Percentiles rank a stretch among this genome's conserved stretches.
phyloP scores from a whole-genome alignment of 2,888 invertebrate species.

The Eupithecia insigniata region DNA sequence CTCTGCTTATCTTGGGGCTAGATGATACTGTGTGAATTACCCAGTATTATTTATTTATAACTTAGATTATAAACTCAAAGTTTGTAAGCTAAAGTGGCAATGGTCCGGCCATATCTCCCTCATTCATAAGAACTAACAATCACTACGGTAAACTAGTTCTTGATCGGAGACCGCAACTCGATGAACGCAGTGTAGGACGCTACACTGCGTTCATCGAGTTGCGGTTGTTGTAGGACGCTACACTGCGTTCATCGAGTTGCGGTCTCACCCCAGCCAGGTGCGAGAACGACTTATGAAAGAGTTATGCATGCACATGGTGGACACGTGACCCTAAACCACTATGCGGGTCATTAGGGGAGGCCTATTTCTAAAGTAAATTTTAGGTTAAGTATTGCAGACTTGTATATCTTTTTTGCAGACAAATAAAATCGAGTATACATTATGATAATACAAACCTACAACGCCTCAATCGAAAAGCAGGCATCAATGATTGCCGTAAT shows the following conservation, averaged over 20 bases:
- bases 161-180: background rate
- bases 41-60: too few species aligned
- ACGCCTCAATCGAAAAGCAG: slow-evolving; percentile 47
- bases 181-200: background rate
- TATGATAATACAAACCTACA: slow-evolving; percentile 11
- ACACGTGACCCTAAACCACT: too few species aligned
- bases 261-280: background rate
- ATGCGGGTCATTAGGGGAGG: too few species aligned
- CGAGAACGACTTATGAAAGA: background rate
- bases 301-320: background rate
- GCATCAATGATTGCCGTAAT: slow-evolving; percentile 47
- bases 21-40: too few species aligned
- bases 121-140: too few species aligned
- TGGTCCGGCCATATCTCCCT: background rate
- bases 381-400: too few species aligned
- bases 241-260: background rate
- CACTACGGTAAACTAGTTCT: too few species aligned
- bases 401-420: too few species aligned
- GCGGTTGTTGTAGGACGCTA: too few species aligned
- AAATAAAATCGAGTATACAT: background rate
- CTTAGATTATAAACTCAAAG: too few species aligned
- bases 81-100: background rate
- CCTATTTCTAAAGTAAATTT: too few species aligned
- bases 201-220: background rate
- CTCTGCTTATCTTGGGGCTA: too few species aligned